Conservation (phyloP, 2,888 invertebrate species). For the Laothoe populi region DNA sequence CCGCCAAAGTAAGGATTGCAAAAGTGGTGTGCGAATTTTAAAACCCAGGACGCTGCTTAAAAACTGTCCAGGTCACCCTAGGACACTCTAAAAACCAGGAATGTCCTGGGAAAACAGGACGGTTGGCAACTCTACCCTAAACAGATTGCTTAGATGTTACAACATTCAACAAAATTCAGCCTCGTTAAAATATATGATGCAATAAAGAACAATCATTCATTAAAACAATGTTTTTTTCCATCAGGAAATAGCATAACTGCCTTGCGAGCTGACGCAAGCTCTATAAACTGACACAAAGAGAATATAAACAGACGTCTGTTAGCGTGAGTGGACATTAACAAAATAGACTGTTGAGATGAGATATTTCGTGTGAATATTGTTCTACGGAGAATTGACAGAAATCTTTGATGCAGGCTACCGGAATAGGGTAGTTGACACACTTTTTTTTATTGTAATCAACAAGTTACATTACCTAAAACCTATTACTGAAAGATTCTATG, state of each 20-base stretch:
- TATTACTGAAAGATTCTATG: too few relatives aligned
- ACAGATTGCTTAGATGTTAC: neutral
- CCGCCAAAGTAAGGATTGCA: too few relatives aligned
- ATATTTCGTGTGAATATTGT: neutral
- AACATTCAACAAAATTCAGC: neutral
- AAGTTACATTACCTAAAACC: too few relatives aligned
- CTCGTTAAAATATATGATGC: neutral
- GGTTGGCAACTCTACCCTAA: neutral
- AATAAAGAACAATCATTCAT: neutral
- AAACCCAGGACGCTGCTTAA: too few relatives aligned
- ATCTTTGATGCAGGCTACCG: too few relatives aligned
- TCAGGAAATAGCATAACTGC: slow-evolving; percentile 4
- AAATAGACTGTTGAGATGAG: neutral
- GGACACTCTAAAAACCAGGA: too few relatives aligned
- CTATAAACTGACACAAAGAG: slow-evolving; percentile 16
- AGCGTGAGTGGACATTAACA: neutral
- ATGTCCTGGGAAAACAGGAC: too few relatives aligned
- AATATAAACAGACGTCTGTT: neutral
- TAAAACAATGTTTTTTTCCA: neutral
- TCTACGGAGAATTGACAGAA: too few relatives aligned
- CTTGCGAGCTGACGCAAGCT: neutral
- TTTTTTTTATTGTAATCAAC: too few relatives aligned
- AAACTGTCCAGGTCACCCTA: too few relatives aligned
- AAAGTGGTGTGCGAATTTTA: too few relatives aligned
- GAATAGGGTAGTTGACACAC: too few relatives aligned